These are phyloP conservation scores for Protonemura montana DNA, from an alignment of 2,888 invertebrate genomes.

Conservation along the genomic window DNA sequence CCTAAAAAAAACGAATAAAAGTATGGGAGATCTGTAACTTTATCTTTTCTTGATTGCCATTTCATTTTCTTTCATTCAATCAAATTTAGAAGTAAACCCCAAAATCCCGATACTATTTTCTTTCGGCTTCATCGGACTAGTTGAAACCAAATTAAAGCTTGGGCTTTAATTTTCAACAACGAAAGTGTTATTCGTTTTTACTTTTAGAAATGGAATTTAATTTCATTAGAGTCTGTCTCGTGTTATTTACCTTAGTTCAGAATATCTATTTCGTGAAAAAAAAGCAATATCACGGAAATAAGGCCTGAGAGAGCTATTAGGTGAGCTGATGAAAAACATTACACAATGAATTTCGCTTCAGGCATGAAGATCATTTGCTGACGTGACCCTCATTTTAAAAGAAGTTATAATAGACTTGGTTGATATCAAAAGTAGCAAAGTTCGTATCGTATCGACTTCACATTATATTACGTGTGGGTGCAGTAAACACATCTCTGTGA, in stretches of 20 bases:
- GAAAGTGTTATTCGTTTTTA: not conserved
- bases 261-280: not conserved
- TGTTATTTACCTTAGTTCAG: not conserved
- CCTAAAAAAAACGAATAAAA: not conserved
- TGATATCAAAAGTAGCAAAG: not conserved
- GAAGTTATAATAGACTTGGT: not conserved
- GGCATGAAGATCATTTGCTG: not conserved
- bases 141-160: not conserved
- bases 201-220: not conserved
- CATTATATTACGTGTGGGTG: not conserved
- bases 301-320: not conserved
- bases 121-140: not conserved
- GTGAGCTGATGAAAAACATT: not conserved
- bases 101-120: not conserved
- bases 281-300: not conserved
- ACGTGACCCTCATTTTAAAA: not conserved
- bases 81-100: not conserved
- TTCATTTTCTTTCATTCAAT: slow-evolving; percentile 30
- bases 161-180: not conserved
- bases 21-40: slow-evolving; percentile 7
- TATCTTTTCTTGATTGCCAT: slow-evolving; percentile 22
- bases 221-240: not conserved
- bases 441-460: not conserved
- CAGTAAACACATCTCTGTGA: not conserved
- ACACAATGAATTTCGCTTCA: not conserved